Evolutionary conservation across 2,113 vertebrate species (phyloP), one percentile per base, ranked within the genome.

Genomic region (Megalops atlanticus): DNA sequence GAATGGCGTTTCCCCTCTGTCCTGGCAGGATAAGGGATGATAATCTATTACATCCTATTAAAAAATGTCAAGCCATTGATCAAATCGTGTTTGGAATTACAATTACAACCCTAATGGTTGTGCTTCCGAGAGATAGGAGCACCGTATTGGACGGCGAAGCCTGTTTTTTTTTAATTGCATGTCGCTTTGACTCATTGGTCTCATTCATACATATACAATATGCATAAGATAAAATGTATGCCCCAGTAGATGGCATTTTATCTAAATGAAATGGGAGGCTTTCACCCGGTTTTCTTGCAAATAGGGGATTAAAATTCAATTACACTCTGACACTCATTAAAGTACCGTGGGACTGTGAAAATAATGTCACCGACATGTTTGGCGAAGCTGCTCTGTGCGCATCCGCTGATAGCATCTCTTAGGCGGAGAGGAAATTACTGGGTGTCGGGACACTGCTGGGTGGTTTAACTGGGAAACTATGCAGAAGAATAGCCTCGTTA

Each of bases 231-330:
- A 24, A 76, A 33, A 36, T 24, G 21, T 24, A 24, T 43, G 72
- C 8, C 14, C 35, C 40, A 15, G 8, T 16, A 76, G 27, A 76
- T 47, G 74, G 3, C 41, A 49, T 47, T 33, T 4, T 15, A 10
- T 45, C 74, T 4, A 16, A 18, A 49, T 45, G 31, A 31, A 27
- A 24, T 24, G 24, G 27, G 10, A 75, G 4, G 43, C 40, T 68
- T 58, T 33, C 11, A 11, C 21, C 31, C 33, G 21, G 18, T 38
- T 38, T 10, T 27, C 40, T 21, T 58, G 47, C 21, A 78, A 78
- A 77, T 49, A 58, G 45, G 68, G 33, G 77, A 41, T 78, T 36
- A 79, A 79, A 40, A 79, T 69, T 76, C 36, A 79, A 33, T 31
- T 41, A 79, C 54, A n/a, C 54, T 39, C 64, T 79, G 49, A 27